Evolutionary conservation across 2,888 invertebrate genomes (phyloP).

Genomic region (Laothoe populi): DNA sequence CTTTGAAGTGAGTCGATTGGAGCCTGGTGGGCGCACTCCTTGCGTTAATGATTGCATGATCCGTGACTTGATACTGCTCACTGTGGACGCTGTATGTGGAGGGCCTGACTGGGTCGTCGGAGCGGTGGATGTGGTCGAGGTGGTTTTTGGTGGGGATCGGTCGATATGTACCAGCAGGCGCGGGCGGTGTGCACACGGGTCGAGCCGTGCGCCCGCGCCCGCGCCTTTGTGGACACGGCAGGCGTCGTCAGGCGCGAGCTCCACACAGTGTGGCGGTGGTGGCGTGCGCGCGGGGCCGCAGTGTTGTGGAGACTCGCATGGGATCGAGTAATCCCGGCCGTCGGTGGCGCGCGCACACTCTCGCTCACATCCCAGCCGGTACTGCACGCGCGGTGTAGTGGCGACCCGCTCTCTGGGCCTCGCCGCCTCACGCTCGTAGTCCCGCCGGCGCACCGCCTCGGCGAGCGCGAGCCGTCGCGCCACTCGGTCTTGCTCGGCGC

Average conservation of each 20-base stretch:
- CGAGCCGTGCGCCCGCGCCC: conserved; percentile 34
- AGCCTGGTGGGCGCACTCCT: neutral
- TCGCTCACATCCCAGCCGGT: conserved; percentile 43
- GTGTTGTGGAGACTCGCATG: conserved; percentile 27
- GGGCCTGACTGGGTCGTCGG: neutral
- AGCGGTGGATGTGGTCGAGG: conserved; percentile 23
- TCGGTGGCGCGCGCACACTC: conserved; percentile 51
- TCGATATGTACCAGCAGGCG: conserved; percentile 54
- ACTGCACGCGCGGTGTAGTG: conserved; percentile 28
- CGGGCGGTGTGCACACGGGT: conserved; percentile 61
- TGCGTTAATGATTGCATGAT: conserved; percentile 7
- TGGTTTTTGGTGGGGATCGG: conserved; percentile 37
- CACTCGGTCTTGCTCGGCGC: conserved; percentile 44
- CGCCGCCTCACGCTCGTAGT: conserved; percentile 46
- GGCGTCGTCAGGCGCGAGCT: conserved; percentile 44
- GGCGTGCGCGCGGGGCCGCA: conserved; percentile 45
- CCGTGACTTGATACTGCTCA: conserved; percentile 22
- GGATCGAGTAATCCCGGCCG: conserved; percentile 47
- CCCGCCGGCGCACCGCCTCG: conserved; percentile 39
- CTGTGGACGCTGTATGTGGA: conserved; percentile 26
- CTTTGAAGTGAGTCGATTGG: conserved; percentile 10
- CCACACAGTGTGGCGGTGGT: conserved; percentile 45
- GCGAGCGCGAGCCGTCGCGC: conserved; percentile 46
- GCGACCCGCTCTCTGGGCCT: conserved; percentile 24
- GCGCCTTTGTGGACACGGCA: conserved; percentile 42